Evolutionary conservation across 53 echinoderm and acorn worm genomes (phyloP).

Genomic region (Antedon mediterranea): DNA sequence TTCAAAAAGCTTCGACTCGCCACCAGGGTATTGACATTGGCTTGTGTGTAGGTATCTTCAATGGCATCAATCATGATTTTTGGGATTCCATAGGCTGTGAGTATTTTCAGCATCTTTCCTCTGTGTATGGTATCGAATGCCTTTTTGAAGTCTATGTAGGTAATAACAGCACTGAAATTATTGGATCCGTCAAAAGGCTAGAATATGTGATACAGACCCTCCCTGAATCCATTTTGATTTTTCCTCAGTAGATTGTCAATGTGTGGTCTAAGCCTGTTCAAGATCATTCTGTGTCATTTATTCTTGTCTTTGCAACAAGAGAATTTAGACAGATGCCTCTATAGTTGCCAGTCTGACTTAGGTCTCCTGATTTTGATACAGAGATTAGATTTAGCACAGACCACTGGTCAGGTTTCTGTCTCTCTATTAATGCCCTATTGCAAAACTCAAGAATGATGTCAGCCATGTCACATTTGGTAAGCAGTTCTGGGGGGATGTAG

Average conservation of each 20-base stretch:
- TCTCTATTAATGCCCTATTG: background rate
- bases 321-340: slow-evolving; percentile 24
- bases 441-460: background rate
- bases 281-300: slow-evolving; percentile 24
- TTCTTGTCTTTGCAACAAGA: slow-evolving; percentile 24
- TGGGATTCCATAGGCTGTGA: slow-evolving; percentile 10
- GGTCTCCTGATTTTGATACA: background rate
- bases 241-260: slow-evolving; percentile 3
- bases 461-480: background rate
- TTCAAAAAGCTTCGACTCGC: too few relatives aligned
- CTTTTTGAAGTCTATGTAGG: slow-evolving; percentile 13
- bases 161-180: too few relatives aligned
- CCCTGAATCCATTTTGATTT: slow-evolving; percentile 22
- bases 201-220: slow-evolving; percentile 3
- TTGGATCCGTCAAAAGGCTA: slow-evolving; percentile 19
- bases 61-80: slow-evolving; percentile 5
- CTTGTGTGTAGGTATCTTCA: slow-evolving; percentile 5
- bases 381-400: slow-evolving; percentile 3
- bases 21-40: slow-evolving; percentile 15
- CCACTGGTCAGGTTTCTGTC: slow-evolving; percentile 3
- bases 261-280: slow-evolving; percentile 10
- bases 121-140: slow-evolving; percentile 12
- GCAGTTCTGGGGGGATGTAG: too few relatives aligned
- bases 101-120: background rate
- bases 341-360: background rate